Evolutionary conservation across 1,140 invertebrate species (phyloP), one percentile per base, ranked within the genome.

Genomic region (Melanaphis sacchari): DNA sequence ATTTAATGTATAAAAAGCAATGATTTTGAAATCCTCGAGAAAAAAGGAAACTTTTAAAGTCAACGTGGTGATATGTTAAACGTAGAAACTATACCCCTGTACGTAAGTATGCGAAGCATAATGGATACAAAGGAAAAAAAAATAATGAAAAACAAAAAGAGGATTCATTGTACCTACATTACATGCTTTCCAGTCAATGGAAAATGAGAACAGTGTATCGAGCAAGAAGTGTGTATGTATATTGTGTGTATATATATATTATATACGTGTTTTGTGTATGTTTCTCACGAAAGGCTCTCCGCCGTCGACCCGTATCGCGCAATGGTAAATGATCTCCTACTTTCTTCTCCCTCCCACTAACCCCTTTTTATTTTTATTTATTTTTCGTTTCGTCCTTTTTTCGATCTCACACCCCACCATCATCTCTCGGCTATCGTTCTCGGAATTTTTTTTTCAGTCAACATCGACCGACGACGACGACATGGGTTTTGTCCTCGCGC

Each of bases 251-350:
- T 66, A 66, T 59, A 31, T 31, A 31, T 59, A 31, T 66, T 66
- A 15, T 66, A n/a, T 66, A 66, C 31, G 31, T n/a, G 31, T 76
- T 41, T 87, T 87, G 84, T 87, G 40, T 87, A 87, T 87, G 41
- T 87, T 87, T 87, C 84, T 87, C 84, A 87, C 84, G 84, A 87
- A 87, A 43, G 40, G 41, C 31, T 41, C 41, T 87, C 40, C 41
- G 8, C 40, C 84, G 15, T 41, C 40, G n/a, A 76, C 59, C 59
- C 59, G 31, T n/a, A 31, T 43, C 41, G 41, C 4, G 82, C 38
- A 41, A 43, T 87, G 84, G 84, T 87, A 87, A 87, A 87, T 43
- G 84, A 87, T 87, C 84, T 85, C 26, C 59, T n/a, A n/a, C 59
- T 76, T 76, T 76, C 31, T 76, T 76, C 59, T 18, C 59, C 59